phyloP scores from a whole-genome alignment of 1,140 invertebrate genomes.

The Brachionus angularis region DNA sequence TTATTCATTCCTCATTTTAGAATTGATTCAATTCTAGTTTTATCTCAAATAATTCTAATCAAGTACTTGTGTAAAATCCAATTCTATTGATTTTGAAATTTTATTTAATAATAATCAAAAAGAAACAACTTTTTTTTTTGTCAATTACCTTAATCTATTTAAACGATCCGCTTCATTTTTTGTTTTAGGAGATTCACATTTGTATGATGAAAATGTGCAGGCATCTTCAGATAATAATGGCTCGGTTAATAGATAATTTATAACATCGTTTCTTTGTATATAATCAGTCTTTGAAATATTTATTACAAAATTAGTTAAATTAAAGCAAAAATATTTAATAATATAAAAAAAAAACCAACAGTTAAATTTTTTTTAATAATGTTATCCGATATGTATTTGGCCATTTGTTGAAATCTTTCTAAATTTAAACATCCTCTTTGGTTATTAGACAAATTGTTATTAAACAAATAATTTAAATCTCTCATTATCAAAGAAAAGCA shows the following conservation, averaged over 20 bases:
- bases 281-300: background rate
- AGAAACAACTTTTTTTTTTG: too few relatives aligned
- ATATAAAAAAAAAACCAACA: background rate
- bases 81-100: too few relatives aligned
- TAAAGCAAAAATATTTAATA: background rate
- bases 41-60: too few relatives aligned
- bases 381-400: slow-evolving; percentile 26
- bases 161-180: background rate
- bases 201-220: background rate
- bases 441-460: background rate
- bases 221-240: slow-evolving; percentile 1
- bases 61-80: too few relatives aligned
- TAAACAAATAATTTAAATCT: slow-evolving; percentile 29
- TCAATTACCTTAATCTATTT: background rate
- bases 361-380: slow-evolving; percentile 4
- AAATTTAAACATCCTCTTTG: background rate
- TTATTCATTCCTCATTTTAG: too few relatives aligned
- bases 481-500: slow-evolving; percentile 33
- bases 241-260: background rate
- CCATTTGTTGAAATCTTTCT: slow-evolving; percentile 25
- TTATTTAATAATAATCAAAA: too few relatives aligned
- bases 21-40: too few relatives aligned
- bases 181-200: background rate
- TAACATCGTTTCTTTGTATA: background rate
- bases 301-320: too few relatives aligned